Percentiles rank a stretch among this genome's conserved stretches.
Conservation (phyloP, 2,113 vertebrate genomes). For the Brachionichthys hirsutus region DNA sequence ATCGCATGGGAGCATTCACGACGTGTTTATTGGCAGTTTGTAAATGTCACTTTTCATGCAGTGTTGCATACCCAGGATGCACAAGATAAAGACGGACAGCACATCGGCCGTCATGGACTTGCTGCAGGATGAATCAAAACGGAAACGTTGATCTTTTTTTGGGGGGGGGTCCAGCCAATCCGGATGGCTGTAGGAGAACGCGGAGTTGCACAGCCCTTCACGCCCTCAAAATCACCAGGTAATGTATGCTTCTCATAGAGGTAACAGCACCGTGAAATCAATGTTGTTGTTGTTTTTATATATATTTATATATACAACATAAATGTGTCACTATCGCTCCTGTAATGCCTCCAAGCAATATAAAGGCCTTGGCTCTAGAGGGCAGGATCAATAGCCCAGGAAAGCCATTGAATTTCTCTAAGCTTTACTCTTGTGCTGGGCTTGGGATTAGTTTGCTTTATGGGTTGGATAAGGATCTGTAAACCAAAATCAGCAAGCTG, state of each 20-base stretch:
- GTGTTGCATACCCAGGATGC: background rate
- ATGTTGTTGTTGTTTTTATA: conserved; percentile 20
- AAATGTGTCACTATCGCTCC: conserved; percentile 35
- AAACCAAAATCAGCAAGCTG: conserved; percentile 59
- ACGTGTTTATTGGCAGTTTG: conserved; percentile 17
- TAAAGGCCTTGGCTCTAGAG: conserved; percentile 43
- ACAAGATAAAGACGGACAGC: conserved; percentile 3
- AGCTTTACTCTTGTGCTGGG: conserved; percentile 45
- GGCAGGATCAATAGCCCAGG: conserved; percentile 58
- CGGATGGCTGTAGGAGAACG: background rate
- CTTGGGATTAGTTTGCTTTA: conserved; percentile 68
- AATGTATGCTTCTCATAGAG: conserved; percentile 49
- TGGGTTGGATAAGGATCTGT: conserved; percentile 46
- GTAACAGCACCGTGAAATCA: conserved; percentile 44
- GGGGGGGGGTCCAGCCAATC: background rate
- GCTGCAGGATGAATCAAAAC: background rate
- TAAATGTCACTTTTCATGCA: conserved; percentile 21
- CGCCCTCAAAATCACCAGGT: conserved; percentile 42
- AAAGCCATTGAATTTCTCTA: conserved; percentile 63
- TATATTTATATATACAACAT: conserved; percentile 5
- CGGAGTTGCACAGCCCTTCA: background rate
- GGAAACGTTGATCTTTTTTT: too few species aligned
- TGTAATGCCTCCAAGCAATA: conserved; percentile 43
- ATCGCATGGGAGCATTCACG: conserved; percentile 40
- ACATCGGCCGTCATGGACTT: background rate